Evolutionary conservation across 2,113 vertebrate species (phyloP).

Genomic region (Notothenia coriiceps): DNA sequence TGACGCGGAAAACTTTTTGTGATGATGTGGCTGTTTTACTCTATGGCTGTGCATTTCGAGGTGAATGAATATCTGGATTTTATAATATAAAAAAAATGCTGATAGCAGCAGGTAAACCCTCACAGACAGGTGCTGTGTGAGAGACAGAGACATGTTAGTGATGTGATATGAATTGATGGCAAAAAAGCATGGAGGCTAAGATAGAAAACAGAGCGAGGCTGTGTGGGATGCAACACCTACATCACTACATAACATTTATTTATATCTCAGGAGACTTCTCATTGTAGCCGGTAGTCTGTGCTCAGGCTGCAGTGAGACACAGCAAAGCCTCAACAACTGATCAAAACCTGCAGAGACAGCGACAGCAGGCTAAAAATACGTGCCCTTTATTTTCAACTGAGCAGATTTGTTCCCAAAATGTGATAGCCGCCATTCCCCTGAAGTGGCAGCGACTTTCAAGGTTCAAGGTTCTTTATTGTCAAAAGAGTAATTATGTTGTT

Average conservation of each 20-base stretch:
- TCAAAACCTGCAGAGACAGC: conserved; percentile 40
- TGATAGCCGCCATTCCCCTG: background rate
- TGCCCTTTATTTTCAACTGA: conserved; percentile 51
- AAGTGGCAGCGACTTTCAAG: background rate
- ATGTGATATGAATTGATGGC: conserved; percentile 43
- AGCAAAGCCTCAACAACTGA: background rate
- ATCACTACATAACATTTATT: conserved; percentile 69
- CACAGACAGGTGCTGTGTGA: background rate
- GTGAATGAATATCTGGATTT: conserved; percentile 21
- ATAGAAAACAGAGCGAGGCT: conserved; percentile 51
- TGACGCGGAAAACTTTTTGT: conserved; percentile 57
- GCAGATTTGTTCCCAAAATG: conserved; percentile 45
- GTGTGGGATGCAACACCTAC: conserved; percentile 65
- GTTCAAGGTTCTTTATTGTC: no score
- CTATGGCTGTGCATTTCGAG: conserved; percentile 18
- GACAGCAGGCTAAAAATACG: conserved; percentile 56
- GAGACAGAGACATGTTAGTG: conserved; percentile 27
- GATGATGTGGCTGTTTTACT: conserved; percentile 61
- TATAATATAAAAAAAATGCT: background rate
- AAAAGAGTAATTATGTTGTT: no score
- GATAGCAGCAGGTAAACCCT: background rate
- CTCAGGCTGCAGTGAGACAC: conserved; percentile 31
- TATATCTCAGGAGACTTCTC: conserved; percentile 62
- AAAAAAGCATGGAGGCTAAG: conserved; percentile 53
- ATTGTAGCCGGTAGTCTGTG: conserved; percentile 46